Base-by-base conservation (phyloP, 2,888 invertebrate species). In the Nomada hirtipes region DNA sequence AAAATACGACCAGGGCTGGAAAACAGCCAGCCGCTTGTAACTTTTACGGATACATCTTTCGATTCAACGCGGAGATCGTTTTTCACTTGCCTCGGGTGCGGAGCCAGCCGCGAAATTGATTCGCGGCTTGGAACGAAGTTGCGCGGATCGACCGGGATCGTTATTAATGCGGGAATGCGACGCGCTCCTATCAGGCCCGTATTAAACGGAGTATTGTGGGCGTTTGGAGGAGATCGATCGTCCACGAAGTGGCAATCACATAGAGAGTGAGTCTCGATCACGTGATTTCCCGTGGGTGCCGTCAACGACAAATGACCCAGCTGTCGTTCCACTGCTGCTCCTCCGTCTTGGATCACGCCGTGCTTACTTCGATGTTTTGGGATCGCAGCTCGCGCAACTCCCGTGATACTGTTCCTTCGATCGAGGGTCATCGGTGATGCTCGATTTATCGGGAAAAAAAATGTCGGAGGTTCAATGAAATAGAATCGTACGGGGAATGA, bases 231-330 rank as follows among this genome's bases (percentile, higher is more conserved):
- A 86, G 65, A 90, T 90, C 88, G 91, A 91, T 91, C 89, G 89
- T 88, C 86, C 89, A 83, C 88, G 87, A 91, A 91, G 91, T 91
- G 90, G 91, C 92, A 92, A 92, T 92, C 91, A 89, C 89, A 90
- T 88, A 85, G 89, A 80, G 83, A 83, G 84, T 68, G 89, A 88
- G 91, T 90, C 88, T 90, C 92, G 91, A 92, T 92, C 92, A 91
- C 88, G 89, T 92, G 92, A 92, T 92, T 92, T 92, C 92, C 92
- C 92, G 91, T 85, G 92, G 92, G 92, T 92, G 89, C 89, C 92
- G 90, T 92, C 91, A 89, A 80, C 88, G 86, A 86, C 87, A 91
- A 92, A 91, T 92, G 91, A 91, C 88, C 89, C 90, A 87, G 87
- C 90, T 90, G 89, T 86, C 83, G 86, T 71, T 61, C 36, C 74